Evolutionary conservation across 2,113 vertebrate genomes (phyloP).

Genomic region (Prunella fulvescens): DNA sequence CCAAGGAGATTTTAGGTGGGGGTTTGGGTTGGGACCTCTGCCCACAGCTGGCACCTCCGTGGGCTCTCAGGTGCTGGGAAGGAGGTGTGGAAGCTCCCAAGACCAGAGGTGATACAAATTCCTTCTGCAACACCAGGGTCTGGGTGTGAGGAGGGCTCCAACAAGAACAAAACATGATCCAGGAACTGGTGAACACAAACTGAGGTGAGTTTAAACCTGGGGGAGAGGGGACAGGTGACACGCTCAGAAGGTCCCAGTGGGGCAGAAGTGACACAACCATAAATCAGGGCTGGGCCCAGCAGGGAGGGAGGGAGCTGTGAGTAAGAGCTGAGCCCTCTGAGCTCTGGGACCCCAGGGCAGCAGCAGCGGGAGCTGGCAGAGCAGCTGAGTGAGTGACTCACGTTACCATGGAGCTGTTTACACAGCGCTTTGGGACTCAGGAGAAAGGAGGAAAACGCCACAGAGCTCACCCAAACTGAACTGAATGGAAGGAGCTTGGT

Average conservation of each 20-base stretch:
- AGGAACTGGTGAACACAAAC: not conserved
- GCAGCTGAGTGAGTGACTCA: not conserved
- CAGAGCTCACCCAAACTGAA: not conserved
- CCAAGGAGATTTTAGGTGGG: not conserved
- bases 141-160: not conserved
- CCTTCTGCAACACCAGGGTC: not conserved
- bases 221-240: not conserved
- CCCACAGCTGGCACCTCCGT: accelerated
- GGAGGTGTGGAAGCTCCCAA: not conserved
- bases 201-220: not conserved
- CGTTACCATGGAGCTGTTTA: slow-evolving; percentile 22
- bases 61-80: not conserved
- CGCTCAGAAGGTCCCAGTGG: not conserved
- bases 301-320: not conserved
- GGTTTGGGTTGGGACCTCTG: not conserved
- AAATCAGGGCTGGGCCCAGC: not conserved
- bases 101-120: not conserved
- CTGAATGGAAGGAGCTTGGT: not conserved
- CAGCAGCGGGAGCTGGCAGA: not conserved
- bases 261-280: not conserved
- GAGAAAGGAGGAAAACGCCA: not conserved
- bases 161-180: not conserved
- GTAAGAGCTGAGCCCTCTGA: not conserved
- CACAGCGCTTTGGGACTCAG: not conserved
- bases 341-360: not conserved